Percentiles rank a stretch among this genome's conserved stretches.
phyloP scores from a whole-genome alignment of 2,888 invertebrate species.

The Agapetus fuscipes region DNA sequence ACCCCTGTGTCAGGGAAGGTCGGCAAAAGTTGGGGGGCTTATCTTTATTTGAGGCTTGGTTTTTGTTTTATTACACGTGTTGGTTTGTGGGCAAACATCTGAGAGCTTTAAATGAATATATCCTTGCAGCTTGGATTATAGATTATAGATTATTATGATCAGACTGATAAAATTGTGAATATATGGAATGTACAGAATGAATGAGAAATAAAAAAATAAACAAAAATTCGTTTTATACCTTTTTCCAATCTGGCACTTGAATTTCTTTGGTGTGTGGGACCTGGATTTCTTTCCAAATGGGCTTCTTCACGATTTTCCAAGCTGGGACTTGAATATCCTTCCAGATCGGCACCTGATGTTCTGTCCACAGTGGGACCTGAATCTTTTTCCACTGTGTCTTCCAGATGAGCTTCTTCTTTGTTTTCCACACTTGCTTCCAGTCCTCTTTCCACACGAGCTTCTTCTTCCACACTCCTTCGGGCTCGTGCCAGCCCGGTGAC shows the following conservation, averaged over 20 bases:
- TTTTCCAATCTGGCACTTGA: conserved; percentile 54
- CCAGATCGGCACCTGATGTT: conserved; percentile 70
- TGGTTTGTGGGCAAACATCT: no score
- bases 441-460: conserved; percentile 77
- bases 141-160: no score
- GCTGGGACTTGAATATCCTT: conserved; percentile 63
- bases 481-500: conserved; percentile 47
- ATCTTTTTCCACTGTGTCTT: conserved; percentile 66
- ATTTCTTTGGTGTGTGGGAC: conserved; percentile 61
- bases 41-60: no score
- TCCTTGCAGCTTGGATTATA: no score
- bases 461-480: conserved; percentile 68
- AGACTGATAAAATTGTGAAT: no score
- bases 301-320: conserved; percentile 60
- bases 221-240: no score
- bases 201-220: no score
- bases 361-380: conserved; percentile 69
- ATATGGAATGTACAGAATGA: no score
- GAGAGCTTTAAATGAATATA: no score
- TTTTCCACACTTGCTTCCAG: conserved; percentile 69
- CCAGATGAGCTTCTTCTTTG: conserved; percentile 63
- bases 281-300: conserved; percentile 61
- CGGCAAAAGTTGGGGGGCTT: no score
- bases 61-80: no score
- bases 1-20: no score